These are phyloP conservation scores for Acheta domesticus DNA, from an alignment of 2,888 invertebrate species.

Conservation along the genomic window DNA sequence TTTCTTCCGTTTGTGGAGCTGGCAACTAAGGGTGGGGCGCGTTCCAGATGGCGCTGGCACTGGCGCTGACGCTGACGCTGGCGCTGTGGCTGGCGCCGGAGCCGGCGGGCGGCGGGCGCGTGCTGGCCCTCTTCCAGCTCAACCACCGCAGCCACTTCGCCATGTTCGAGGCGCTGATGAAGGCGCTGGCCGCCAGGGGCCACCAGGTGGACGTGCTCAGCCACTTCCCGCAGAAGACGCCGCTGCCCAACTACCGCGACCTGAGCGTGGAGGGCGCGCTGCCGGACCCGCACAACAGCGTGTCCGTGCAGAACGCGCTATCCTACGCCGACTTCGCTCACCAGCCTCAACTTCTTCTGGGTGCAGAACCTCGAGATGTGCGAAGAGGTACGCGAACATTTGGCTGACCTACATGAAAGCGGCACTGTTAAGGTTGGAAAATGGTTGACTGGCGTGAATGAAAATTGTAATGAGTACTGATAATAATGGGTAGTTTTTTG, in stretches of 20 bases:
- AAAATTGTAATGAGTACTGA: no score
- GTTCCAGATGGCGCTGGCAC: background rate
- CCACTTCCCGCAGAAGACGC: background rate
- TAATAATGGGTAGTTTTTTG: no score
- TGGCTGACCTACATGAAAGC: no score
- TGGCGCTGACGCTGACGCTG: conserved; percentile 22
- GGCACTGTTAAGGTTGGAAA: no score
- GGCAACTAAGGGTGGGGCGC: no score
- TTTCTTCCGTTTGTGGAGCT: no score
- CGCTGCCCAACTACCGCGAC: background rate
- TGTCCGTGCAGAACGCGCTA: background rate
- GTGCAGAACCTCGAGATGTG: background rate
- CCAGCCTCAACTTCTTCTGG: background rate
- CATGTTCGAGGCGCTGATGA: background rate
- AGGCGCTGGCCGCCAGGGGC: background rate
- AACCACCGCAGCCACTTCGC: background rate
- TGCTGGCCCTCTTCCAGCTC: background rate
- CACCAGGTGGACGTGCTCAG: background rate
- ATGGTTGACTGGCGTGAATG: no score
- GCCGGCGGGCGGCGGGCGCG: background rate
- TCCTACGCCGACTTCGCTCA: background rate
- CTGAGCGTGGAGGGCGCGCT: background rate
- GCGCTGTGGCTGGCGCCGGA: conserved; percentile 41
- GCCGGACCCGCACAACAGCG: background rate
- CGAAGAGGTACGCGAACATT: background rate